Base-by-base conservation (phyloP, 2,888 invertebrate genomes). In the Morpho helenor region DNA sequence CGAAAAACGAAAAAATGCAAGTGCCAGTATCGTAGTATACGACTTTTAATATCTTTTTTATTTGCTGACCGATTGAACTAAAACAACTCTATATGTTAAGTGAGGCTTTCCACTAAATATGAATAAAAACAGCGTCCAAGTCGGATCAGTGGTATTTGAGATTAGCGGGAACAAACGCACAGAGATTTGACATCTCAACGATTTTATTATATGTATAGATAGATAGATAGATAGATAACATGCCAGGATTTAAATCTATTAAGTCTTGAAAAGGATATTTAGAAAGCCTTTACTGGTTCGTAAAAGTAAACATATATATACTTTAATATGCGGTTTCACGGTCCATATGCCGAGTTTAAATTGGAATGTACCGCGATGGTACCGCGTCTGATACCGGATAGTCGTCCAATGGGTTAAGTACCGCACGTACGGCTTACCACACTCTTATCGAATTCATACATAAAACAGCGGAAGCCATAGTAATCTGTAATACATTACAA, bases 311-410 rank as follows among this genome's bases (percentile, higher is more conserved):
- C 51, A 53, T 58, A 56, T 61, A 62, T 64, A 59, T 62, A 60
- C n/a, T 62, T 59, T 60, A 65, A 65, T 64, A 47, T 62, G 60
- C 49, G 64, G 61, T 83, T 86, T 80, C 80, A 84, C 77, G 84
- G 79, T 77, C 78, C 75, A 80, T 78, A 75, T 75, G 68, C 67
- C 70, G 63, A 75, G 69, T 78, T 80, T 79, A 73, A 72, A 64
- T 69, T 74, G 69, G 73, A 73, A 72, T 76, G 79, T 77, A 31
- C 31, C 31, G 31, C 77, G 75, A 77, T 76, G 74, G 66, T 68
- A 70, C 64, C 66, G 64, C 66, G 64, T 68, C 62, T 68, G 83
- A 79, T 75, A 88, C 78, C 67, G 66, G 82, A 88, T 82, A 84
- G 75, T 71, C 59, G 43, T 60, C 64, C 62, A 57, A 51, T 53